These are phyloP conservation scores for Cryptus viduatorius DNA, from an alignment of 2,888 invertebrate species.

Conservation along the genomic window DNA sequence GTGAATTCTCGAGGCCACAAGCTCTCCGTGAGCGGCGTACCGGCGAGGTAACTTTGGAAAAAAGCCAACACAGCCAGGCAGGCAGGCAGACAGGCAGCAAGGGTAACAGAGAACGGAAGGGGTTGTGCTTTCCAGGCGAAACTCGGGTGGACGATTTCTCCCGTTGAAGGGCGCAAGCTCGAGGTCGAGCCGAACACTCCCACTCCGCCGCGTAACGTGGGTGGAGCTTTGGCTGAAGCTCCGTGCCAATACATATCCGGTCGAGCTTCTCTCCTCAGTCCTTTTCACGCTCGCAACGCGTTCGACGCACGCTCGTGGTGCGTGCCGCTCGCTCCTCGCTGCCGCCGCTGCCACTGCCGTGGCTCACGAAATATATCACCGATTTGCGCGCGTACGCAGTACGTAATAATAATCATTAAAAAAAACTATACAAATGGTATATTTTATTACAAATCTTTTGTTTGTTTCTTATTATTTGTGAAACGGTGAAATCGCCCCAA, in stretches of 20 bases:
- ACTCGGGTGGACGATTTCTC: conserved; percentile 54
- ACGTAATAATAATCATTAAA: conserved; percentile 29
- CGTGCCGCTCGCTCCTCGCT: conserved; percentile 71
- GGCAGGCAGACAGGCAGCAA: conserved; percentile 44
- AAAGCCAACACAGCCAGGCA: conserved; percentile 48
- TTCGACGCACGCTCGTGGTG: conserved; percentile 79
- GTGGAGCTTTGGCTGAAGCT: conserved; percentile 80
- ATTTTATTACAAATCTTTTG: not conserved
- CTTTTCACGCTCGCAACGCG: conserved; percentile 82
- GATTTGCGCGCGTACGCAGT: conserved; percentile 55
- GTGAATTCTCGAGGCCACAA: conserved; percentile 48
- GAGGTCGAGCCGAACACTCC: conserved; percentile 78
- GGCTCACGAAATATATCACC: conserved; percentile 56
- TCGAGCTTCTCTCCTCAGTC: conserved; percentile 77
- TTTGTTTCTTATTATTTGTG: not conserved
- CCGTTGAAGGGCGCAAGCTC: conserved; percentile 80
- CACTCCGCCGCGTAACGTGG: conserved; percentile 76
- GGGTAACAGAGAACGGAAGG: conserved; percentile 71
- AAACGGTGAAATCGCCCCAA: not conserved
- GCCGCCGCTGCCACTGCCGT: conserved; percentile 73
- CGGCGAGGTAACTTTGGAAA: conserved; percentile 52
- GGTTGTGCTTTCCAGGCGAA: conserved; percentile 77
- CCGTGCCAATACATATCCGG: conserved; percentile 82
- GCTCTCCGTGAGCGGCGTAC: conserved; percentile 14
- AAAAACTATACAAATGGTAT: not conserved